Evolutionary conservation across 1,140 invertebrate species (phyloP).

Genomic region (Xylocopa sonorina): DNA sequence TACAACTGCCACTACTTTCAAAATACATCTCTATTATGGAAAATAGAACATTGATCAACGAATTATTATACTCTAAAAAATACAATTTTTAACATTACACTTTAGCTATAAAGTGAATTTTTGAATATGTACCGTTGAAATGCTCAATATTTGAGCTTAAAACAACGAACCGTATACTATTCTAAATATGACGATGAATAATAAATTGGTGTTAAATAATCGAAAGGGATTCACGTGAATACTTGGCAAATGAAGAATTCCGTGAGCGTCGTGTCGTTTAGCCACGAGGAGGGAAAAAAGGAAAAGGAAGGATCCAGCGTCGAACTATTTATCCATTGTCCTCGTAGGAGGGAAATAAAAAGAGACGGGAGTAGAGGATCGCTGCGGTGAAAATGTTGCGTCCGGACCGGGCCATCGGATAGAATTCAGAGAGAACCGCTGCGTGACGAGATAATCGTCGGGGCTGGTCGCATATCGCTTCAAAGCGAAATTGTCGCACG

Average conservation of each 20-base stretch:
- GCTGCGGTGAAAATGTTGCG: background rate
- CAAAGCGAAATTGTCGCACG: conserved; percentile 14
- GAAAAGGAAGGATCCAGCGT: background rate
- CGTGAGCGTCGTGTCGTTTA: background rate
- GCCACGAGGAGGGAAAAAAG: too few species aligned
- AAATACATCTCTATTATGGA: too few species aligned
- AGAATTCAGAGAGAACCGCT: conserved; percentile 28
- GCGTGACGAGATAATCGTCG: conserved; percentile 37
- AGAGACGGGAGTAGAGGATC: too few species aligned
- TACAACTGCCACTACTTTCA: background rate
- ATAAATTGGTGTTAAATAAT: background rate
- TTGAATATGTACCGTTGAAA: too few species aligned
- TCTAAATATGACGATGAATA: too few species aligned
- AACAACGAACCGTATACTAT: too few species aligned
- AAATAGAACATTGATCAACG: too few species aligned
- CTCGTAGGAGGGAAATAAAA: background rate
- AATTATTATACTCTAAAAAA: too few species aligned
- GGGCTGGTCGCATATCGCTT: conserved; percentile 26
- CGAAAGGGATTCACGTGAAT: background rate
- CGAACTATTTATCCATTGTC: conserved; percentile 23
- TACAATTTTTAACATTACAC: too few species aligned
- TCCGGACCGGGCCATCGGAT: background rate
- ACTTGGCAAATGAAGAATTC: background rate
- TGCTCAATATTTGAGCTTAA: too few species aligned
- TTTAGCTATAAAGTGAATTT: too few species aligned